Evolutionary conservation across 2,888 invertebrate genomes (phyloP).

Genomic region (Drosophila pseudotakahashii): DNA sequence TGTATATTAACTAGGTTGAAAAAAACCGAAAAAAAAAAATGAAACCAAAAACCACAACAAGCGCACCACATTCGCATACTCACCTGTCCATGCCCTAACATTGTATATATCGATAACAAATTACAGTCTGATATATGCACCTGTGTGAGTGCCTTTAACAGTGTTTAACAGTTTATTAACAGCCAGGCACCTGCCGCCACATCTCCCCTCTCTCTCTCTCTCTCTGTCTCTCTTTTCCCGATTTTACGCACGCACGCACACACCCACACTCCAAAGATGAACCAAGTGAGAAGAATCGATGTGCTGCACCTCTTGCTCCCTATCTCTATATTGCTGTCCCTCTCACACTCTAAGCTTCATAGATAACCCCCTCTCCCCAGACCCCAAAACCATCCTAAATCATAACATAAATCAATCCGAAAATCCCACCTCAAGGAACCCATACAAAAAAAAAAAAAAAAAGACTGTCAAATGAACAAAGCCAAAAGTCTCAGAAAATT

Average conservation of each 20-base stretch:
- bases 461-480: conserved; percentile 17
- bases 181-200: conserved; percentile 43
- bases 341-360: conserved; percentile 7
- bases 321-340: conserved; percentile 21
- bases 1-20: conserved; percentile 52
- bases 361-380: neutral
- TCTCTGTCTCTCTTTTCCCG: neutral
- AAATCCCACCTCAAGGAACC: conserved; percentile 26
- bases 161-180: conserved; percentile 33
- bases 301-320: conserved; percentile 6
- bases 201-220: conserved; percentile 2
- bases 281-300: neutral
- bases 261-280: conserved; percentile 26
- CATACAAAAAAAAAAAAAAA: conserved; percentile 9
- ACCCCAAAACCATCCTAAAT: neutral
- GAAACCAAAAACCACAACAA: conserved; percentile 20
- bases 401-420: conserved; percentile 11
- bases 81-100: conserved; percentile 27
- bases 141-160: conserved; percentile 36
- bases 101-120: conserved; percentile 40
- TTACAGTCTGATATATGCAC: conserved; percentile 30
- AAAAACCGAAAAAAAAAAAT: neutral
- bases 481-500: conserved; percentile 38
- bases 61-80: conserved; percentile 28
- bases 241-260: conserved; percentile 33